A percentile compares a stretch with the other conserved stretches of the same genome.
Conservation (phyloP, 1,140 invertebrate genomes). For the Riptortus pedestris region DNA sequence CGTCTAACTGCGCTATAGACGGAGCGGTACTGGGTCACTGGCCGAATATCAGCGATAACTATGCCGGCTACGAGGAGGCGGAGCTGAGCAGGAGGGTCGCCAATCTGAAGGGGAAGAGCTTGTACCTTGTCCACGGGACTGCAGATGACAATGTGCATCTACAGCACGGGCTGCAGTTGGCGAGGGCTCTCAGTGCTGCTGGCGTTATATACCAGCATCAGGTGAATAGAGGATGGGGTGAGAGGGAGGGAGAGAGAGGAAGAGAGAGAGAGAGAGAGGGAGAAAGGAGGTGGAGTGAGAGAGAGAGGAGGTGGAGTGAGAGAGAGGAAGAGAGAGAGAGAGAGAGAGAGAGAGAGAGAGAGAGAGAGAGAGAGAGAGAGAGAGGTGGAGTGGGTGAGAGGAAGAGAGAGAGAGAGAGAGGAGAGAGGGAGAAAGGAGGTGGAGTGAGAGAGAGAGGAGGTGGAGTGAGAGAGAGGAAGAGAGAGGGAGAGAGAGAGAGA, state of each 20-base stretch:
- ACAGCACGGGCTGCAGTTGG: conserved; percentile 72
- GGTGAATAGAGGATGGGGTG: conserved; percentile 44
- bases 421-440: conserved; percentile 10
- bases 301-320: neutral
- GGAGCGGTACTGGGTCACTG: conserved; percentile 69
- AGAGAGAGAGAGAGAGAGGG: conserved; percentile 31
- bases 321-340: conserved; percentile 18
- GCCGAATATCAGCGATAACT: conserved; percentile 50
- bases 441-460: conserved; percentile 1
- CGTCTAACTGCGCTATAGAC: conserved; percentile 62
- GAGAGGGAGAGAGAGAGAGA: conserved; percentile 6
- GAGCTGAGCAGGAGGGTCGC: conserved; percentile 59
- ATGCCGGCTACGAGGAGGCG: conserved; percentile 56
- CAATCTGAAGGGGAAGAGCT: conserved; percentile 42
- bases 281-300: conserved; percentile 34
- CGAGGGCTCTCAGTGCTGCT: conserved; percentile 58
- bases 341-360: conserved; percentile 20
- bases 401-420: conserved; percentile 19
- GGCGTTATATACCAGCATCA: conserved; percentile 66
- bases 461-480: conserved; percentile 5
- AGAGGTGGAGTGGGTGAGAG: too few relatives aligned
- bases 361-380: conserved; percentile 19
- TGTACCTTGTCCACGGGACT: conserved; percentile 66
- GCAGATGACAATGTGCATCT: conserved; percentile 72
- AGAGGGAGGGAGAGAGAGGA: neutral